phyloP scores from a whole-genome alignment of 2,797 vertebrate genomes.

The Toxotes lorentzi region DNA sequence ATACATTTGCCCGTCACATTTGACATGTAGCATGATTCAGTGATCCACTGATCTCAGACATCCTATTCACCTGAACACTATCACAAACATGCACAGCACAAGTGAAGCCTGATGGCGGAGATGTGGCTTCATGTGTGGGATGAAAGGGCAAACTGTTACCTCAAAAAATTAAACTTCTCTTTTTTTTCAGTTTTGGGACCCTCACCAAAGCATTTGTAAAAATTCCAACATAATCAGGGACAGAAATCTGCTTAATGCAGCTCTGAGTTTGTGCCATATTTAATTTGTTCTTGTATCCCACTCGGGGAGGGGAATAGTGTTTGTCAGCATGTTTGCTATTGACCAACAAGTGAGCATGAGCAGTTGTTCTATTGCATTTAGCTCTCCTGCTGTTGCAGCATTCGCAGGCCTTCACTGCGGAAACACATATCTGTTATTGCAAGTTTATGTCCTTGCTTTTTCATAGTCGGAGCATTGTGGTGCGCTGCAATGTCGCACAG shows the following conservation, averaged over 20 bases:
- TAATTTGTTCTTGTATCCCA: slow-evolving; percentile 43
- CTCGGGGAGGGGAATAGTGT: slow-evolving; percentile 31
- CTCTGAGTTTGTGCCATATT: slow-evolving; percentile 41
- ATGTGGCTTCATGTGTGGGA: slow-evolving; percentile 3
- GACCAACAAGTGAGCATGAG: slow-evolving; percentile 62
- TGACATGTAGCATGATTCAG: slow-evolving; percentile 35
- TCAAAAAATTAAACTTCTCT: background rate
- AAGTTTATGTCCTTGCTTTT: slow-evolving; percentile 50
- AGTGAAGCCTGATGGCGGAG: slow-evolving; percentile 10
- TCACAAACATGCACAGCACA: slow-evolving; percentile 15
- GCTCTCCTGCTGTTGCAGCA: slow-evolving; percentile 28
- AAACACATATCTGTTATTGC: slow-evolving; percentile 29
- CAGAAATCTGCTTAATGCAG: slow-evolving; percentile 47
- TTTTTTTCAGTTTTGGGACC: slow-evolving; percentile 10
- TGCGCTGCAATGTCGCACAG: slow-evolving; percentile 47
- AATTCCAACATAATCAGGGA: slow-evolving; percentile 39
- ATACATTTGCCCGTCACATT: slow-evolving; percentile 13
- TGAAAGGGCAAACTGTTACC: slow-evolving; percentile 26
- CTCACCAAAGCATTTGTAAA: slow-evolving; percentile 16
- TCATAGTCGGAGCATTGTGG: slow-evolving; percentile 22
- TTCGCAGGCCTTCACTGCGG: slow-evolving; percentile 18
- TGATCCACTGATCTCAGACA: slow-evolving; percentile 42
- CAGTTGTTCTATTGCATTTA: slow-evolving; percentile 46
- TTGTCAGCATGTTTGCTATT: slow-evolving; percentile 57
- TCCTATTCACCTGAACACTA: slow-evolving; percentile 8